Conservation (phyloP, 53 echinoderm and acorn worm species). For the Echinometra lucunter region DNA sequence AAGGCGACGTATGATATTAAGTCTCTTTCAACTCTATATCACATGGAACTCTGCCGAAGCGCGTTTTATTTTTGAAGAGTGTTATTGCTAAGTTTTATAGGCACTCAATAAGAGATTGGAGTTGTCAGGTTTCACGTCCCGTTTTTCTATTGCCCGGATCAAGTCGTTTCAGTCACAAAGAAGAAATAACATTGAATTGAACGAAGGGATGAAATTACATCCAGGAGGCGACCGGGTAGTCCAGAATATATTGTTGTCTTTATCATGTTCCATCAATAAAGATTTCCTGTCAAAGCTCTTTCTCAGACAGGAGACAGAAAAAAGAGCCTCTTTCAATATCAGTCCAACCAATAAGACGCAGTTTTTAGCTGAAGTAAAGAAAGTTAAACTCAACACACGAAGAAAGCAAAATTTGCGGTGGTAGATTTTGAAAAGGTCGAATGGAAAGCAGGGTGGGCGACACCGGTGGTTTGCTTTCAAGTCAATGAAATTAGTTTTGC, state of each 20-base stretch:
- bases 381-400: neutral
- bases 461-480: constrained; percentile 6
- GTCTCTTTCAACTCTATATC: neutral
- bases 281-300: too few species aligned
- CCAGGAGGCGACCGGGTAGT: neutral
- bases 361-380: neutral
- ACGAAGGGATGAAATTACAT: constrained; percentile 30
- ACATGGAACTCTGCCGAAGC: neutral
- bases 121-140: constrained; percentile 14
- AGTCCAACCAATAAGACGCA: neutral
- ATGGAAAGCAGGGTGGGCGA: neutral
- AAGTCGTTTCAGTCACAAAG: constrained; percentile 6
- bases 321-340: neutral
- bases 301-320: neutral
- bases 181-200: constrained; percentile 25
- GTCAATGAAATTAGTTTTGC: constrained; percentile 33
- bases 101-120: neutral
- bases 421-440: neutral
- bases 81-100: constrained; percentile 27
- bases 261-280: constrained; percentile 52
- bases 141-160: constrained; percentile 1
- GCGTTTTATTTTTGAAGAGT: neutral
- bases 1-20: neutral
- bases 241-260: constrained; percentile 42
- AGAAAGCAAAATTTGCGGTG: constrained; percentile 11